A percentile compares a stretch with the other conserved stretches of the same genome.
Evolutionary conservation across 2,113 vertebrate species (phyloP).

Genomic region (Struthio camelus): DNA sequence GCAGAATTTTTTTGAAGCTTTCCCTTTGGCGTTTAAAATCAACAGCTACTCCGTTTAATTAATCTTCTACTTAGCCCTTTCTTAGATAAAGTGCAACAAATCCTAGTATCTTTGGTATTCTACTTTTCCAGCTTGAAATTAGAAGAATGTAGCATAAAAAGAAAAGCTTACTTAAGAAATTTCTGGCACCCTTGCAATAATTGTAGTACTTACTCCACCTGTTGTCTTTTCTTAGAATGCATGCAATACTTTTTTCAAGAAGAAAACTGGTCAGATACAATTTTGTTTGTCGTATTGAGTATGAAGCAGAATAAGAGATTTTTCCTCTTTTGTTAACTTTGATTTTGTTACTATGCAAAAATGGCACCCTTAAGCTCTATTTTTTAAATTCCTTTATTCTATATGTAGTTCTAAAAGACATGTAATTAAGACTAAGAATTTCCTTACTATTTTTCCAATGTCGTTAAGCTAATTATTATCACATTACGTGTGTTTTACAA

Average conservation of each 20-base stretch:
- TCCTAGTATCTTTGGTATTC: neutral
- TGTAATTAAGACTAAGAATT: neutral
- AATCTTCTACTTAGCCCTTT: neutral
- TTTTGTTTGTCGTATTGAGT: neutral
- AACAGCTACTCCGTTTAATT: neutral
- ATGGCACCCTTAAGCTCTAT: neutral
- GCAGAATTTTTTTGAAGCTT: neutral
- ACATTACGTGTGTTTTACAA: neutral
- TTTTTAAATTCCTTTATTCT: neutral
- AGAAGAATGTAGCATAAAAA: neutral
- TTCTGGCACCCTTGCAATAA: neutral
- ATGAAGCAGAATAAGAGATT: neutral
- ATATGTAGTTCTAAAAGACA: neutral
- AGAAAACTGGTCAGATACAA: neutral
- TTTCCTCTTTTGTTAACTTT: neutral
- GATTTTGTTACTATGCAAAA: neutral
- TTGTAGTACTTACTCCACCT: neutral
- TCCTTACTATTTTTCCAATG: neutral
- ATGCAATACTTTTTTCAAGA: neutral
- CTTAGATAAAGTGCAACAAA: neutral
- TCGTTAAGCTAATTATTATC: neutral
- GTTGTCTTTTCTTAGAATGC: neutral
- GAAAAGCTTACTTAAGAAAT: neutral
- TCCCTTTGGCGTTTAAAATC: neutral
- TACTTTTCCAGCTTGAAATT: neutral